These are phyloP conservation scores for crab-eating macaque (Macaca fascicularis) DNA, from an alignment of 2,113 vertebrate species.

Conservation along the genomic window T2T-MFA8v1.1 NC_088393.1:57754501-57755000, in stretches of 20 bases:
- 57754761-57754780: background rate
- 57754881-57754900: no score
- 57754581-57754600: rapidly evolving
- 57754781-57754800: background rate
- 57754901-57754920: no score
- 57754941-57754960: no score
- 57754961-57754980: no score
- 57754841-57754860: no score
- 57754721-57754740: background rate
- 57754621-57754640: background rate
- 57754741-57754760: background rate
- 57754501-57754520: background rate
- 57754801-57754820: no score
- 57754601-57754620: background rate
- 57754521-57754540: background rate
- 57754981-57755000: no score
- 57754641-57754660: background rate
- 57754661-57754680: background rate
- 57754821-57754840: no score
- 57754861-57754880: no score
- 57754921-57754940: no score
- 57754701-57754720: background rate
- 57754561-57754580: background rate
- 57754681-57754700: background rate
- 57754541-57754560: background rate